Evolutionary conservation across 2,888 invertebrate genomes (phyloP), one percentile per base, ranked within the genome.

Genomic region (Magallana nippona): DNA sequence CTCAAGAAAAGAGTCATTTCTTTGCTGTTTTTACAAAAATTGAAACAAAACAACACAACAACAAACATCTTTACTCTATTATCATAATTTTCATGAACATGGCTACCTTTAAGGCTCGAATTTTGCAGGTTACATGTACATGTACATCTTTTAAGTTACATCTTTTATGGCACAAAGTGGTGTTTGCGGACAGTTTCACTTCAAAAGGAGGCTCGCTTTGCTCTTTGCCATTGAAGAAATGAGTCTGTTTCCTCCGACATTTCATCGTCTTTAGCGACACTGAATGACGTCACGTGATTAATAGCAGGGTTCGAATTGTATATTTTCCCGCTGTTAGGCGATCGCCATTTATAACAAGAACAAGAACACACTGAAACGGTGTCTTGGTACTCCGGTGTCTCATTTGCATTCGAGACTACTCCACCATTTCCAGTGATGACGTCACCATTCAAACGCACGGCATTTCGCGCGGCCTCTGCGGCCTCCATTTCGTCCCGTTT

Each of bases 401-500:
- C 91, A 83, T 92, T 91, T 13, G 91, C 90, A 55, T 91, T 91
- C 1, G 95, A 95, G 82, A 96, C 96, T 32, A 96, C 95, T n/a
- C 87, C 87, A 17, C 87, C 87, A 88, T 95, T 95, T 78, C 94
- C 93, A 15, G 94, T 94, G 84, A 99, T 99, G 91, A 99, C 98
- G 95, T 99, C 99, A 86, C 99, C 98, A 94, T 99, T 98, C 87
- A 99, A 95, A 85, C 98, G 96, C 55, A 99, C 98, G 83, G 98
- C 98, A 83, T 98, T 98, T 93, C 98, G 97, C 88, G 98, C 97
- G 84, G 98, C 98, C 96, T 98, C 95, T 85, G 96, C 96, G 32
- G 98, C 98, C 95, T 99, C 98, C 78, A 98, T 97, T 94, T 98
- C 98, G 92, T 98, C 98, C 85, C 98, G 95, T 93, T 98, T 96